Evolutionary conservation across 2,113 vertebrate genomes (phyloP).

Genomic region (Macrotus californicus): DNA sequence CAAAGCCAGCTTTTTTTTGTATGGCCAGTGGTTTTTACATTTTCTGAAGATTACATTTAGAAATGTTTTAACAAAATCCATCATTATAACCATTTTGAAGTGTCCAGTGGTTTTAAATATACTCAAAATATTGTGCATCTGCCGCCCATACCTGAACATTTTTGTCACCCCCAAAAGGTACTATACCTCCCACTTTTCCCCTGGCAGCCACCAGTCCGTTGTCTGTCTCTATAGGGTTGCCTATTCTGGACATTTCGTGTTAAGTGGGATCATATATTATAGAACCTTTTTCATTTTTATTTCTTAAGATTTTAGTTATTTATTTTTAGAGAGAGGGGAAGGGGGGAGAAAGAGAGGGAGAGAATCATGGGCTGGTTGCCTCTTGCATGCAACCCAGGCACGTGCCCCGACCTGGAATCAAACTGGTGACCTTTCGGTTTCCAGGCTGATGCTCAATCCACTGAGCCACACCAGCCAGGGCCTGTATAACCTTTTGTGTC

Average conservation of each 20-base stretch:
- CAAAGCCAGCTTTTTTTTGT: background rate
- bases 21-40: background rate
- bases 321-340: too few relatives aligned
- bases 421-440: too few relatives aligned
- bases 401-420: too few relatives aligned
- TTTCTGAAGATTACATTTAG: background rate
- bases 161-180: background rate
- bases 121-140: background rate
- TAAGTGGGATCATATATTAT: accelerated
- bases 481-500: background rate
- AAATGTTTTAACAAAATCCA: background rate
- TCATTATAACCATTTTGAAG: background rate
- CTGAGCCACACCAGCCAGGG: too few relatives aligned
- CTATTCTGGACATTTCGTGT: background rate
- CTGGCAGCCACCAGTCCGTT: background rate
- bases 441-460: too few relatives aligned
- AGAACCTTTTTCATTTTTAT: too few relatives aligned
- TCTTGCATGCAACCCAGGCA: too few relatives aligned
- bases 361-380: too few relatives aligned
- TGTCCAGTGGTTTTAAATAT: background rate
- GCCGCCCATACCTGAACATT: background rate
- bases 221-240: background rate
- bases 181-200: background rate
- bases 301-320: too few relatives aligned
- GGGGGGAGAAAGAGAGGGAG: too few relatives aligned